These are phyloP conservation scores for Caenorhabditis becei DNA, from an alignment of 2,888 invertebrate genomes.

Conservation along the genomic window DNA sequence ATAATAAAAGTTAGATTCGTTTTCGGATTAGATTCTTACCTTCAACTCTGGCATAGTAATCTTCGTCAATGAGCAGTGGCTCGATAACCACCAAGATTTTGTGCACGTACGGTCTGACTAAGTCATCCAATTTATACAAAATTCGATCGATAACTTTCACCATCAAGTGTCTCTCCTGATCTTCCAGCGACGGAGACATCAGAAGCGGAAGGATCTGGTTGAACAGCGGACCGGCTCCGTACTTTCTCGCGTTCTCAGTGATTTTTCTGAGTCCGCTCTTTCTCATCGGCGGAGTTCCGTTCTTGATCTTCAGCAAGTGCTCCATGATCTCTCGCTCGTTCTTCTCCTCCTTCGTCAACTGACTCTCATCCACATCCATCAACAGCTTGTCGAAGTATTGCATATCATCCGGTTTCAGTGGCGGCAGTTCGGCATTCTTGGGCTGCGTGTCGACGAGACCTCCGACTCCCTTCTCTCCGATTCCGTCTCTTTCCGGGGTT, in stretches of 20 bases:
- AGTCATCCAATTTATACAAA: conserved; percentile 96
- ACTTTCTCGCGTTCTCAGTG: conserved; percentile 97
- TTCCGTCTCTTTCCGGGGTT: conserved; percentile 78
- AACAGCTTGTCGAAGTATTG: conserved; percentile 99
- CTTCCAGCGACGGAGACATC: conserved; percentile 99
- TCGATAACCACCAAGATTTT: conserved; percentile 99
- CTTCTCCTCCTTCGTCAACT: conserved; percentile 91
- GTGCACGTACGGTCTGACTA: conserved; percentile 98
- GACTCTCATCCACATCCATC: conserved; percentile 97
- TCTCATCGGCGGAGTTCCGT: conserved; percentile 99
- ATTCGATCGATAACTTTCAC: conserved; percentile 97
- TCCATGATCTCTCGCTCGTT: conserved; percentile 99
- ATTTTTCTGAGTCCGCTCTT: conserved; percentile 86
- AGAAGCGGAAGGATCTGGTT: conserved; percentile 98
- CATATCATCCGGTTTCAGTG: conserved; percentile 99
- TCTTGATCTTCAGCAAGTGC: conserved; percentile 96
- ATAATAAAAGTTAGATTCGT: neutral
- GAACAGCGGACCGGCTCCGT: conserved; percentile 98
- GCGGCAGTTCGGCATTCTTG: conserved; percentile 94
- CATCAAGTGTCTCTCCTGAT: conserved; percentile 97
- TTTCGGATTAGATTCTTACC: conserved; percentile 82
- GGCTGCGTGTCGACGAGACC: conserved; percentile 91
- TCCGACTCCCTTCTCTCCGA: conserved; percentile 78
- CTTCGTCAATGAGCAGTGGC: conserved; percentile 98
- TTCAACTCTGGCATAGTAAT: conserved; percentile 99